phyloP scores from a whole-genome alignment of 2,797 vertebrate genomes.

The Sphenodon punctatus region DNA sequence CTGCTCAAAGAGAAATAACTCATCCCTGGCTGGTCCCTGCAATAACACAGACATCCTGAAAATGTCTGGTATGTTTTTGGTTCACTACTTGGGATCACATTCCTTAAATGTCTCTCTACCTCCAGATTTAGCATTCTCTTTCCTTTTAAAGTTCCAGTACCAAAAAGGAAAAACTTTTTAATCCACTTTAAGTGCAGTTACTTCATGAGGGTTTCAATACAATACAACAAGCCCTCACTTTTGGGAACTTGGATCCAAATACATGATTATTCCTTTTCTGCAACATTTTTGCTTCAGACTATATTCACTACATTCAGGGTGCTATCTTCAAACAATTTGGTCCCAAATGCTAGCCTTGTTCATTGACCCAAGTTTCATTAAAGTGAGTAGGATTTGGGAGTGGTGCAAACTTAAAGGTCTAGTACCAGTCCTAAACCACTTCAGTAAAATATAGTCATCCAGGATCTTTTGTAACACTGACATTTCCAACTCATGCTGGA shows the following conservation, averaged over 20 bases:
- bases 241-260: not conserved
- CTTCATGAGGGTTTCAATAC: not conserved
- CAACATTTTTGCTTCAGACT: not conserved
- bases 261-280: not conserved
- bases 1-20: slow-evolving; percentile 54
- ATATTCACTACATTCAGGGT: no score
- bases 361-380: no score
- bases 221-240: not conserved
- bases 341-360: no score
- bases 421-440: no score
- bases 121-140: slow-evolving; percentile 27
- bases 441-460: no score
- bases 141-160: slow-evolving; percentile 5
- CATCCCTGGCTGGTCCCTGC: slow-evolving; percentile 44
- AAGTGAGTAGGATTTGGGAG: no score
- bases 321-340: no score
- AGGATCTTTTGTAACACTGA: no score
- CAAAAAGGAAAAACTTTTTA: not conserved
- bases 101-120: slow-evolving; percentile 29
- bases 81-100: slow-evolving; percentile 30
- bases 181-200: not conserved
- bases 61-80: slow-evolving; percentile 55
- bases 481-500: no score
- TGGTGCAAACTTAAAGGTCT: no score
- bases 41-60: slow-evolving; percentile 58